phyloP scores from a whole-genome alignment of 2,888 invertebrate genomes.

The Cheilosia impressa region DNA sequence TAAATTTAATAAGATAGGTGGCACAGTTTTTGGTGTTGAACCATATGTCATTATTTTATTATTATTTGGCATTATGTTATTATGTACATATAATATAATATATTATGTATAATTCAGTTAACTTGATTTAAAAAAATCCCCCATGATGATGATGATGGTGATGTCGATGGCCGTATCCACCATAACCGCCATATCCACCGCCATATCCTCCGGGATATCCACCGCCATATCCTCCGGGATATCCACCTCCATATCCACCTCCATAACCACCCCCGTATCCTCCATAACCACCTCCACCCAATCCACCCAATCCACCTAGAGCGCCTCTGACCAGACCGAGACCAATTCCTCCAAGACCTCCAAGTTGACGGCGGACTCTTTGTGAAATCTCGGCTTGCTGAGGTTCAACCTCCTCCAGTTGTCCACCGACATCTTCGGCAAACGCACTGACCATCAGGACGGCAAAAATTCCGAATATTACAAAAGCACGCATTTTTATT shows the following conservation, averaged over 20 bases:
- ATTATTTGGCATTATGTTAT: too few relatives aligned
- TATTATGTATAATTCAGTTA: too few relatives aligned
- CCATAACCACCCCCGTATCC: background rate
- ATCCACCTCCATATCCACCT: background rate
- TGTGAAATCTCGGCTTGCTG: too few relatives aligned
- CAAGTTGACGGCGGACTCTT: too few relatives aligned
- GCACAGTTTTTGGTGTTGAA: too few relatives aligned
- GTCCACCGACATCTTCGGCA: background rate
- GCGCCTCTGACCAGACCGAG: constrained; percentile 9
- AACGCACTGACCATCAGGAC: constrained; percentile 25
- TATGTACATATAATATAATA: too few relatives aligned
- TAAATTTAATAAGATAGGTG: too few relatives aligned
- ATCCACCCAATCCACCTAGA: constrained; percentile 24
- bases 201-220: background rate
- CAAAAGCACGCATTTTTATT: constrained; percentile 40
- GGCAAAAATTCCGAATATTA: constrained; percentile 18
- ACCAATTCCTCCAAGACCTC: too few relatives aligned
- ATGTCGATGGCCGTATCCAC: background rate
- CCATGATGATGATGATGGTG: constrained; percentile 15
- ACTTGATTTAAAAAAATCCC: background rate
- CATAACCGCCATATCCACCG: too few relatives aligned
- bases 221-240: background rate
- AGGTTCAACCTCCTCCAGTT: background rate
- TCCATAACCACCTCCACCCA: constrained; percentile 35
- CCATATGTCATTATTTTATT: too few relatives aligned